Evolutionary conservation across 2,113 vertebrate species (phyloP), one percentile per base, ranked within the genome.

Genomic region (Solea solea): DNA sequence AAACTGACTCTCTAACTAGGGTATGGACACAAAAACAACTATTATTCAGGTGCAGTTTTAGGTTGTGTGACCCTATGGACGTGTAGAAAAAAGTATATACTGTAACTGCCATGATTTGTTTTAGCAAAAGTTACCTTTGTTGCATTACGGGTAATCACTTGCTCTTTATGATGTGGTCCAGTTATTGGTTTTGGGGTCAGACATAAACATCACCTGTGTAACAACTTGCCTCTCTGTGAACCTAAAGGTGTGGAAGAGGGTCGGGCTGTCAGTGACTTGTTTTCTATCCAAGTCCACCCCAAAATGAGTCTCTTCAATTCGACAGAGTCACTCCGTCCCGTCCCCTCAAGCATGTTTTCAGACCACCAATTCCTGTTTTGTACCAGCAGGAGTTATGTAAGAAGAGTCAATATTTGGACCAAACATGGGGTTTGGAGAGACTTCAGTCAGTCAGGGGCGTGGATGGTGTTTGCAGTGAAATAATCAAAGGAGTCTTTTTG

Each of bases 291-390:
- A 10, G 55, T 66, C 25, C 9, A 2, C 45, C 16, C 41, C 64
- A 13, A 64, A 49, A 54, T 65, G 58, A 55, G 57, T 60, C 48
- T 56, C 41, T 27, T 54, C 68, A 77, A 70, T 77, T 91, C 80
- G 80, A 55, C 64, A 55, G 52, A 34, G 9, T 76, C 80, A 25
- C 66, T 68, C 66, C 58, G 57, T 69, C 41, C 72, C n/a, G 60
- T 76, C 78, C 74, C 79, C 74, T 72, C 75, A 72, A 63, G 66
- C 66, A 83, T 84, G 81, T 88, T 88, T 89, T 88, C 63, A 71
- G 73, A 88, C 85, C 87, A 82, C 70, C 82, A 91, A 89, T 91
- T 85, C 69, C 87, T 88, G 83, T 91, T 92, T 93, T 90, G 66
- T 46, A 85, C 83, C 78, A 71, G 66, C 59, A 79, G 63, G 69